Evolutionary conservation across 1,140 invertebrate species (phyloP).

Genomic region (Augochlora pura): DNA sequence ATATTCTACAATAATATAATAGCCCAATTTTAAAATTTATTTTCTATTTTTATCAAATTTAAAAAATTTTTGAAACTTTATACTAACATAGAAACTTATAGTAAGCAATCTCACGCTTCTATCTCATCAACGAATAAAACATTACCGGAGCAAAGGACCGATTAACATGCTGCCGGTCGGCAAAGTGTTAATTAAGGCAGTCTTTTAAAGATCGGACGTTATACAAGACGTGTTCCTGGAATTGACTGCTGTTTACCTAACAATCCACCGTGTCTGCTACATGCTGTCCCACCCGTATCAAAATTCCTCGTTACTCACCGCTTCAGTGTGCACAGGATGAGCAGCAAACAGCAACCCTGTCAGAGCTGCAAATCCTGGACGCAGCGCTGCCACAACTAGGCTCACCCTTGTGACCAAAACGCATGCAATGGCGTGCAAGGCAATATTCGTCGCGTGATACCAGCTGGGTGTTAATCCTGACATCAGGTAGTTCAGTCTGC

Average conservation of each 20-base stretch:
- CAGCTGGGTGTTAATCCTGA: slow-evolving; percentile 86
- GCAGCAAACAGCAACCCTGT: slow-evolving; percentile 90
- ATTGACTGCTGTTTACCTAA: not conserved
- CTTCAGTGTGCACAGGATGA: slow-evolving; percentile 95
- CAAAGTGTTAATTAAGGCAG: not conserved
- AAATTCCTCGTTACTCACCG: slow-evolving; percentile 82
- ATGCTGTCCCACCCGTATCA: not conserved
- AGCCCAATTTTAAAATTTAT: too few relatives aligned
- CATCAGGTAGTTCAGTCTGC: slow-evolving; percentile 86
- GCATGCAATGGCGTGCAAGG: slow-evolving; percentile 86
- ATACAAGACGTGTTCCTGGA: not conserved
- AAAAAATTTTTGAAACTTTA: too few relatives aligned
- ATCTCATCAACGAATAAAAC: too few relatives aligned
- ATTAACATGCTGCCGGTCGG: too few relatives aligned
- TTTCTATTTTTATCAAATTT: too few relatives aligned
- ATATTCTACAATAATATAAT: too few relatives aligned
- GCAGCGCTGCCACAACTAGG: slow-evolving; percentile 83
- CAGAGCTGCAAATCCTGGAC: slow-evolving; percentile 84
- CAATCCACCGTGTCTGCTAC: not conserved
- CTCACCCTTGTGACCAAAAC: slow-evolving; percentile 87
- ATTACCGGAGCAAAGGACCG: too few relatives aligned
- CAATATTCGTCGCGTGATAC: slow-evolving; percentile 89
- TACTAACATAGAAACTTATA: too few relatives aligned
- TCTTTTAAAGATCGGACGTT: not conserved
- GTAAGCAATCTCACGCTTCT: too few relatives aligned